Percentiles rank a stretch among this genome's conserved stretches.
Conservation (phyloP, 2,888 invertebrate species). For the Deilephila elpenor region DNA sequence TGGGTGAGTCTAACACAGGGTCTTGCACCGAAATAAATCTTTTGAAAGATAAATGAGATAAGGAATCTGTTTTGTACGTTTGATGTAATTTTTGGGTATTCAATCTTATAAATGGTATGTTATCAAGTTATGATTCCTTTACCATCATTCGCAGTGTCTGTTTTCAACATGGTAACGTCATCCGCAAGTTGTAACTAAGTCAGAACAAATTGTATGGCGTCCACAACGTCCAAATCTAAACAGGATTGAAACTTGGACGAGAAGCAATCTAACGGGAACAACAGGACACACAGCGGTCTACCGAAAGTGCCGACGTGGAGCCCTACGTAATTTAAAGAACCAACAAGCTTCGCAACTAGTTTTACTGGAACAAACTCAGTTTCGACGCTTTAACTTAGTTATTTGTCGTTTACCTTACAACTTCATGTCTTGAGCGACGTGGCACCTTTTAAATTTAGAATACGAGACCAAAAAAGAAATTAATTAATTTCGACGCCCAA, state of each 20-base stretch:
- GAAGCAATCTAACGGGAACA: slow-evolving; percentile 65
- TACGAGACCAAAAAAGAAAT: slow-evolving; percentile 43
- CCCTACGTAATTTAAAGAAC: slow-evolving; percentile 74
- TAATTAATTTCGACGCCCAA: slow-evolving; percentile 48
- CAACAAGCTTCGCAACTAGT: slow-evolving; percentile 63
- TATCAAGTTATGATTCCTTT: neutral
- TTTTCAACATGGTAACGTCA: neutral
- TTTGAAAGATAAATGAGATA: neutral
- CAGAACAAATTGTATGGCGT: slow-evolving; percentile 55
- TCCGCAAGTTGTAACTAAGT: slow-evolving; percentile 8
- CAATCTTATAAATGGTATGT: neutral
- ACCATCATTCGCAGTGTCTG: neutral
- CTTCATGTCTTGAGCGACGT: slow-evolving; percentile 22
- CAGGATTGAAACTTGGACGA: slow-evolving; percentile 67
- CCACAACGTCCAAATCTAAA: slow-evolving; percentile 59
- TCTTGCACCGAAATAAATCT: neutral
- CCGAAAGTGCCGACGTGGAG: slow-evolving; percentile 54
- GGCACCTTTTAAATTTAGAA: slow-evolving; percentile 38
- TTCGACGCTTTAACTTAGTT: slow-evolving; percentile 59
- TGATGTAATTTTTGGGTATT: no score
- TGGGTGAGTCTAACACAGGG: slow-evolving; percentile 10
- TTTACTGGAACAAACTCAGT: slow-evolving; percentile 67
- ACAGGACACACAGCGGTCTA: slow-evolving; percentile 59
- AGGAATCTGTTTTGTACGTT: neutral
- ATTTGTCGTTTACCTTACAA: slow-evolving; percentile 56